These are phyloP conservation scores for Pseudonaja textilis DNA, from an alignment of 2,113 vertebrate genomes.

Conservation along the genomic window DNA sequence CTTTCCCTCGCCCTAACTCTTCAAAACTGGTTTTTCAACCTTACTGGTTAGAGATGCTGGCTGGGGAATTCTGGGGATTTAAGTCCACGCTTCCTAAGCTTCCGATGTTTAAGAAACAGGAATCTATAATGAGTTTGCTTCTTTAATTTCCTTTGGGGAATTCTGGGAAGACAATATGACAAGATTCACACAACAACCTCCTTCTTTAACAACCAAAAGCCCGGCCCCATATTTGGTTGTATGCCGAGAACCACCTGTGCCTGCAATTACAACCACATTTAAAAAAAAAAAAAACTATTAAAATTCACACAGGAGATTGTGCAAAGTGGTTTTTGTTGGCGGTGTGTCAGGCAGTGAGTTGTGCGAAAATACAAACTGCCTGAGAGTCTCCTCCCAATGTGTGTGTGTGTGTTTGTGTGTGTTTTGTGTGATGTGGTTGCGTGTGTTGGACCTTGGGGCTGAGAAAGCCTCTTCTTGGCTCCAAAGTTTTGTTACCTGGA, in stretches of 20 bases:
- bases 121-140: not conserved
- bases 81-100: not conserved
- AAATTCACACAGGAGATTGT: not conserved
- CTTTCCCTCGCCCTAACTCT: not conserved
- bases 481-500: not conserved
- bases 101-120: too few species aligned
- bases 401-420: not conserved
- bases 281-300: not conserved
- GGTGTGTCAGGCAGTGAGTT: not conserved
- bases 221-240: not conserved
- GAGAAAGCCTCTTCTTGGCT: not conserved
- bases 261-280: not conserved
- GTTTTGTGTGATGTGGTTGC: not conserved
- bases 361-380: not conserved
- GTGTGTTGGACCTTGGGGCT: not conserved
- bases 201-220: not conserved
- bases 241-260: not conserved
- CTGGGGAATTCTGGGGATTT: not conserved
- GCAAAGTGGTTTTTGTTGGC: not conserved
- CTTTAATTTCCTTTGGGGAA: not conserved
- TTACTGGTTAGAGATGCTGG: not conserved
- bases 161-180: not conserved
- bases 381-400: not conserved
- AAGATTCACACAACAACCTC: not conserved
- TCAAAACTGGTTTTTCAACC: not conserved